Conservation (phyloP, 2,113 vertebrate species). For the Mixornis gularis region DNA sequence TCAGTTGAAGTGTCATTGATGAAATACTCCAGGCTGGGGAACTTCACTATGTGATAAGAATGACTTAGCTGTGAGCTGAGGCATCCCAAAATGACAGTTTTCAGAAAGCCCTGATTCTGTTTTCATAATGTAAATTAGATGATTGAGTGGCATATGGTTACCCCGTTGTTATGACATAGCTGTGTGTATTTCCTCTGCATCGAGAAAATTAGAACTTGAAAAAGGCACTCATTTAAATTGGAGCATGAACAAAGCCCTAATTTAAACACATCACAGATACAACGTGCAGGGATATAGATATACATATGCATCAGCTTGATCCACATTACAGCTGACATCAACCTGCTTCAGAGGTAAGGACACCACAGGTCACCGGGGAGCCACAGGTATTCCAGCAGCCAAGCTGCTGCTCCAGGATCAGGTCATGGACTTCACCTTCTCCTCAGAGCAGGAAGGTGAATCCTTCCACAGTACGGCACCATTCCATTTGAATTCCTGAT, state of each 20-base stretch:
- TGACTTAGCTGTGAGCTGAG: slow-evolving; percentile 9
- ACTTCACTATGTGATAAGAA: slow-evolving; percentile 13
- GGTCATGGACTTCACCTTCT: not conserved
- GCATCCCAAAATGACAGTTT: slow-evolving; percentile 45
- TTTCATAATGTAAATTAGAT: slow-evolving; percentile 54
- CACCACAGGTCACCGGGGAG: not conserved
- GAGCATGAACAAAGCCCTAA: not conserved
- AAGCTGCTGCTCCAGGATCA: not conserved
- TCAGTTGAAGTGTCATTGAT: not conserved
- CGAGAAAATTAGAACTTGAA: slow-evolving; percentile 45
- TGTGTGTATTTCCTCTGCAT: not conserved
- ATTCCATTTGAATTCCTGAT: not conserved
- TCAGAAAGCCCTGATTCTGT: slow-evolving; percentile 42
- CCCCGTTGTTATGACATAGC: slow-evolving; percentile 33
- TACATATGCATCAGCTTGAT: not conserved
- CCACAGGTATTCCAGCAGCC: not conserved
- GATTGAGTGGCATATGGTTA: slow-evolving; percentile 47
- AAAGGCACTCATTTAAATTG: not conserved
- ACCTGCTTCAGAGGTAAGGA: not conserved
- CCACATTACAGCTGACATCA: not conserved
- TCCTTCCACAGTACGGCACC: not conserved
- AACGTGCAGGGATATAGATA: not conserved
- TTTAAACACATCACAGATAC: not conserved
- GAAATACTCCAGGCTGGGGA: not conserved
- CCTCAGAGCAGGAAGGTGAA: not conserved